These are phyloP conservation scores for Agelas oroides DNA, from an alignment of 37 sponge, comb jelly and placozoan species.

Conservation along the genomic window DNA sequence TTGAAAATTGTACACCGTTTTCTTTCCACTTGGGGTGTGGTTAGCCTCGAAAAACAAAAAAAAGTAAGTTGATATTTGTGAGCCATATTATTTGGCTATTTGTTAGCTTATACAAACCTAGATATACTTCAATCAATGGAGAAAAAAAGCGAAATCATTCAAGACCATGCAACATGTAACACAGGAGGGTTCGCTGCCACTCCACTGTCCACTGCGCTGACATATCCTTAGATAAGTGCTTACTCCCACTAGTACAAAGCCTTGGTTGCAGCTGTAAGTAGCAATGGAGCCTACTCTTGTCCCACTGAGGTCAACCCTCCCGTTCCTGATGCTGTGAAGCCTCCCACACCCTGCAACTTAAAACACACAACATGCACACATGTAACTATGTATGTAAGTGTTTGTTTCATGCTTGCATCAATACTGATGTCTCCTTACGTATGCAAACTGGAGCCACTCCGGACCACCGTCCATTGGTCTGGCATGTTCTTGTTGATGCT, in stretches of 20 bases:
- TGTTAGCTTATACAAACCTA: too few species aligned
- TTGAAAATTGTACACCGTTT: too few species aligned
- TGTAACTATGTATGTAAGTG: too few species aligned
- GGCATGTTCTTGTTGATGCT: slow-evolving; percentile 19
- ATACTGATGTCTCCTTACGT: neutral
- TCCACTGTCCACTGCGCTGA: slow-evolving; percentile 36
- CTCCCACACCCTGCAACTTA: neutral
- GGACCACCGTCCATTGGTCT: slow-evolving; percentile 45
- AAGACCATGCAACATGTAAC: too few species aligned
- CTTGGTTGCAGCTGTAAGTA: slow-evolving; percentile 36
- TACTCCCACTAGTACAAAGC: slow-evolving; percentile 35
- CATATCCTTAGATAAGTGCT: slow-evolving; percentile 37
- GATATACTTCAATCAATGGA: too few species aligned
- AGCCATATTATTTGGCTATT: too few species aligned
- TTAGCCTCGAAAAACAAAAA: too few species aligned
- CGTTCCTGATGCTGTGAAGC: neutral
- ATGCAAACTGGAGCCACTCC: slow-evolving; percentile 43
- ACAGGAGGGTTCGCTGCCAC: slow-evolving; percentile 39
- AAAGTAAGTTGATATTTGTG: too few species aligned
- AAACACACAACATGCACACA: slow-evolving; percentile 5
- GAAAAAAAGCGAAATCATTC: too few species aligned
- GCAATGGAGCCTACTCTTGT: slow-evolving; percentile 33
- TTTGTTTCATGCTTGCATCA: too few species aligned
- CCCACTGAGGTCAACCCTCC: slow-evolving; percentile 13
- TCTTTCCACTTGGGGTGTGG: too few species aligned